Percentiles rank a stretch among this genome's conserved stretches.
These are phyloP conservation scores for Mesoligia furuncula DNA, from an alignment of 2,888 invertebrate genomes.

Conservation along the genomic window DNA sequence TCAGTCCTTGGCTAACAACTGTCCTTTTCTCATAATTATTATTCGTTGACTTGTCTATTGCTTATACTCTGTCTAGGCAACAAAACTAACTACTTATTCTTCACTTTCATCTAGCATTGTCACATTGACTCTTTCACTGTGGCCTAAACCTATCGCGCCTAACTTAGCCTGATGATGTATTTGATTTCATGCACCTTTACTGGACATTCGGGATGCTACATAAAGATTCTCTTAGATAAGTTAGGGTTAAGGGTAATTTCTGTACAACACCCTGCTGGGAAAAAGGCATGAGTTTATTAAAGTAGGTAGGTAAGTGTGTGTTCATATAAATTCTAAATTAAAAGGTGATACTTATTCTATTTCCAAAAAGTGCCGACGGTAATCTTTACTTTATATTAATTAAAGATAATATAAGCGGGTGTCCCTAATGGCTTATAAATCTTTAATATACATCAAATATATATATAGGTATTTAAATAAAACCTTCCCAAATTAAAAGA, in stretches of 20 bases:
- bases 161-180: not conserved
- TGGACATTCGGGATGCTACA: not conserved
- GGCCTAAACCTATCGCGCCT: not conserved
- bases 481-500: constrained; percentile 22
- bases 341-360: not conserved
- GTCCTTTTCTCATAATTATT: not conserved
- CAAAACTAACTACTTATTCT: constrained; percentile 50
- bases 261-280: not conserved
- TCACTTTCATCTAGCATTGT: constrained; percentile 51
- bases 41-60: not conserved
- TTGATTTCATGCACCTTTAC: not conserved
- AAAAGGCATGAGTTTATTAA: not conserved
- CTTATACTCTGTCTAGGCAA: constrained; percentile 25
- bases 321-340: not conserved
- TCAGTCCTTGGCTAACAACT: not conserved
- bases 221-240: not conserved
- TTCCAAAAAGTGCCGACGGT: not conserved
- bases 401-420: not conserved
- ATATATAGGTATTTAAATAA: not conserved
- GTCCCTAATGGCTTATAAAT: not conserved
- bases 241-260: not conserved
- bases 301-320: not conserved
- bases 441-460: too few relatives aligned
- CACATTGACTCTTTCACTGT: constrained; percentile 18
- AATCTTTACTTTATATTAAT: not conserved